Percentiles rank a stretch among this genome's conserved stretches.
Conservation (phyloP, 2,113 vertebrate genomes). For the Phasianus colchicus region DNA sequence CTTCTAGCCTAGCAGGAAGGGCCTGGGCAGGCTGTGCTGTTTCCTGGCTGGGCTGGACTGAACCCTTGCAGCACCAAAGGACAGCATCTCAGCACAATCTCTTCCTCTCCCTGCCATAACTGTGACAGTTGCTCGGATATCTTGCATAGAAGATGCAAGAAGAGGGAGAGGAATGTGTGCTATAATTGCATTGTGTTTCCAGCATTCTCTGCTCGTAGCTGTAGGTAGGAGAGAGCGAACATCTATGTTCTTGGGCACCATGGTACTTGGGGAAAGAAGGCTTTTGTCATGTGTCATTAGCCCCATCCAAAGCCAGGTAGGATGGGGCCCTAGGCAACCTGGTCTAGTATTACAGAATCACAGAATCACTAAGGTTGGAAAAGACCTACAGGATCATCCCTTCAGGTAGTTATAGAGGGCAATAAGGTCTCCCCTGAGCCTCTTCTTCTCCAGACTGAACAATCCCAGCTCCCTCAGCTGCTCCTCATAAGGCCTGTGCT, state of each 20-base stretch:
- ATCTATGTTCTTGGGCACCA: not conserved
- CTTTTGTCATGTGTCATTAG: not conserved
- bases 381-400: too few species aligned
- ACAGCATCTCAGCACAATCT: not conserved
- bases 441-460: too few species aligned
- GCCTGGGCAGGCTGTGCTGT: accelerated
- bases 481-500: too few species aligned
- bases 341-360: too few species aligned
- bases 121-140: accelerated
- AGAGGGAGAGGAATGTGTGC: not conserved
- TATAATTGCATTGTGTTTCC: not conserved
- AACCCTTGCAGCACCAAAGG: not conserved
- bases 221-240: not conserved
- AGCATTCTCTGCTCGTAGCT: not conserved
- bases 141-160: not conserved
- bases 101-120: not conserved
- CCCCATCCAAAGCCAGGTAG: too few species aligned
- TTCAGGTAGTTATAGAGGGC: too few species aligned
- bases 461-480: too few species aligned
- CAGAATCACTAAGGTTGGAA: too few species aligned
- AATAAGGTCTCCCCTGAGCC: too few species aligned
- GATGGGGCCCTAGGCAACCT: too few species aligned
- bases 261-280: not conserved
- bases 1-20: accelerated
- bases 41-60: accelerated